Conservation (phyloP, 2,888 invertebrate species). For the Noctua janthe region DNA sequence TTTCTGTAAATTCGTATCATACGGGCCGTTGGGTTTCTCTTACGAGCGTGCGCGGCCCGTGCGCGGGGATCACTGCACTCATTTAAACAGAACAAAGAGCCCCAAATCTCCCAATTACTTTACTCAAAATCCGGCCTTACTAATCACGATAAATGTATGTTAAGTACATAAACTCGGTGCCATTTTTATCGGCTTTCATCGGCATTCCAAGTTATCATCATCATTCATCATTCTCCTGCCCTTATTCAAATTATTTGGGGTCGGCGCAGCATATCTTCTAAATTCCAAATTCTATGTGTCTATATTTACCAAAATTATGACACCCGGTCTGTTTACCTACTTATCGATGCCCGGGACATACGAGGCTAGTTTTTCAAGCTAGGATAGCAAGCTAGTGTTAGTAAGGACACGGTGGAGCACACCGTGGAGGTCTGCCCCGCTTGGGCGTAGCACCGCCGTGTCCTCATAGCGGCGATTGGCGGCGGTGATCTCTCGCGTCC, state of each 20-base stretch:
- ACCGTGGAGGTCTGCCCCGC: too few species aligned
- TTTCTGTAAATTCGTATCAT: slow-evolving; percentile 14
- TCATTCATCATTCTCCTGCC: too few species aligned
- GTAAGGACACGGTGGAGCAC: too few species aligned
- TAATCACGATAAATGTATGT: slow-evolving; percentile 10
- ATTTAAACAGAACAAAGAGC: slow-evolving; percentile 26
- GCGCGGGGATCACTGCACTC: slow-evolving; percentile 22
- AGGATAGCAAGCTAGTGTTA: too few species aligned
- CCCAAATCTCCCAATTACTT: slow-evolving; percentile 48
- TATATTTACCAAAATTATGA: neutral
- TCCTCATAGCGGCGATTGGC: too few species aligned
- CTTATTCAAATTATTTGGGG: too few species aligned
- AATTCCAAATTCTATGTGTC: neutral
- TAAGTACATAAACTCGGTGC: slow-evolving; percentile 13
- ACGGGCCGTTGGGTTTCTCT: slow-evolving; percentile 9
- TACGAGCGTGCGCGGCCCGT: neutral
- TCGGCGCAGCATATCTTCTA: too few species aligned
- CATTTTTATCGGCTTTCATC: slow-evolving; percentile 12
- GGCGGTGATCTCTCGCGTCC: too few species aligned
- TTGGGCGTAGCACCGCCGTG: too few species aligned
- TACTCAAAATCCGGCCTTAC: slow-evolving; percentile 21
- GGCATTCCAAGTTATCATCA: neutral
- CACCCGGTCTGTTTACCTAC: neutral
- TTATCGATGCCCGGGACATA: neutral
- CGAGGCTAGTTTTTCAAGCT: too few species aligned